Conservation (phyloP, 2,797 vertebrate genomes). For the Semotilus atromaculatus region DNA sequence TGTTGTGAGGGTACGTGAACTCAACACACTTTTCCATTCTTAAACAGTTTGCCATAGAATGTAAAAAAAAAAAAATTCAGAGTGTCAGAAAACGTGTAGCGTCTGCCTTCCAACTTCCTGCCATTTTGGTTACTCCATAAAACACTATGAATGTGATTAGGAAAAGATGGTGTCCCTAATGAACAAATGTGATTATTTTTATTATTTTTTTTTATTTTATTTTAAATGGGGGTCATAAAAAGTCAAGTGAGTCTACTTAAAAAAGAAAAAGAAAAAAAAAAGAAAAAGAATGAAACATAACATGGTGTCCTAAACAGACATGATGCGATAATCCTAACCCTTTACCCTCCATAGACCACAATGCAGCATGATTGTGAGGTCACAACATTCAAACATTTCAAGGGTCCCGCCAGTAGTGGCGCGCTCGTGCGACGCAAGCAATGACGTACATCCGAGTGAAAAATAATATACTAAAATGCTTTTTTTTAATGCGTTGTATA, state of each 20-base stretch:
- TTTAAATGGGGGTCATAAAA: background rate
- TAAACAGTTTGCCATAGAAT: conserved; percentile 16
- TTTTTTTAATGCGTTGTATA: too few relatives aligned
- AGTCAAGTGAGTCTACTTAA: background rate
- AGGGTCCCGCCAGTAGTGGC: too few relatives aligned
- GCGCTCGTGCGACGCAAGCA: background rate
- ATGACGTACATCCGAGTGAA: too few relatives aligned
- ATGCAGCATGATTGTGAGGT: background rate
- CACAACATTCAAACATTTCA: background rate
- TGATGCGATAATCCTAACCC: background rate
- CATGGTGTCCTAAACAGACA: background rate
- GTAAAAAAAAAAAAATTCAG: background rate
- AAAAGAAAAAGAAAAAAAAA: background rate
- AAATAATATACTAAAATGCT: too few relatives aligned
- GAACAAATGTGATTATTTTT: conserved; percentile 3
- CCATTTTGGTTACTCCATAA: conserved; percentile 50
- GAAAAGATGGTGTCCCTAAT: background rate
- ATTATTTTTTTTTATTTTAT: background rate
- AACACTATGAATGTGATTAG: conserved; percentile 61
- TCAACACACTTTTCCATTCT: background rate
- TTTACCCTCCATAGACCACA: background rate
- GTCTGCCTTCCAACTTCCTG: conserved; percentile 42
- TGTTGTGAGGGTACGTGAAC: too few relatives aligned
- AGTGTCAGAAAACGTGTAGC: conserved; percentile 14
- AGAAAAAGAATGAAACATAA: background rate